These are phyloP conservation scores for Austrolebias charrua DNA, from an alignment of 2,797 vertebrate species.

Conservation along the genomic window DNA sequence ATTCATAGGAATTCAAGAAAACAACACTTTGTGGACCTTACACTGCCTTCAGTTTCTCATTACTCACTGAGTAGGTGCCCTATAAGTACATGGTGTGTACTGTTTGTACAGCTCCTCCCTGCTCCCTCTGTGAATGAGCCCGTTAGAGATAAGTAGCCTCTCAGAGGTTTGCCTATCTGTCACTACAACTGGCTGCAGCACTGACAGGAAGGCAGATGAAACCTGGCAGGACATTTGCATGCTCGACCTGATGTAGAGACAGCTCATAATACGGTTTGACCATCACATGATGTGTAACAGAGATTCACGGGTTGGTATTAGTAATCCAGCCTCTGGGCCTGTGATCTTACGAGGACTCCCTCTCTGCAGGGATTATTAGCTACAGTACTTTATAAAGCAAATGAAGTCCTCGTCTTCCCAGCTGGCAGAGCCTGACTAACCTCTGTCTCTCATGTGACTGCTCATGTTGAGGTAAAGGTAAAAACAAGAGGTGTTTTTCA, in stretches of 20 bases:
- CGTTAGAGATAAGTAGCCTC: conserved; percentile 62
- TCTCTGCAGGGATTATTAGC: conserved; percentile 14
- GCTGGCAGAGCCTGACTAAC: conserved; percentile 5
- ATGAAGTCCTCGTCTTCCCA: not conserved
- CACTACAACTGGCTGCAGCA: conserved; percentile 21
- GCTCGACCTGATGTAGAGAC: not conserved
- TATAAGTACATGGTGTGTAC: not conserved
- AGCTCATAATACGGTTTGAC: not conserved
- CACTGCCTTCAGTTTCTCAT: too few relatives aligned
- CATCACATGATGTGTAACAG: not conserved
- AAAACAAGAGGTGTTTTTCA: too few relatives aligned
- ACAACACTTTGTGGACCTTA: too few relatives aligned
- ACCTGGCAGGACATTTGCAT: not conserved
- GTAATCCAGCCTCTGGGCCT: conserved; percentile 20
- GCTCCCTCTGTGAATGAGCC: conserved; percentile 59
- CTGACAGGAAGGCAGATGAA: not conserved
- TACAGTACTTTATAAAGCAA: not conserved
- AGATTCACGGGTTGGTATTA: conserved; percentile 14
- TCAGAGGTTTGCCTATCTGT: conserved; percentile 49
- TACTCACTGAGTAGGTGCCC: too few relatives aligned
- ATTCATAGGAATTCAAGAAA: too few relatives aligned
- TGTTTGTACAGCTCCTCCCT: conserved; percentile 51
- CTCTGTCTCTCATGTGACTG: conserved; percentile 6
- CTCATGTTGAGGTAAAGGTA: not conserved
- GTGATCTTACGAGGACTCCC: conserved; percentile 28